These are phyloP conservation scores for Streblospio benedicti DNA, from an alignment of 1,140 invertebrate species.

Conservation along the genomic window DNA sequence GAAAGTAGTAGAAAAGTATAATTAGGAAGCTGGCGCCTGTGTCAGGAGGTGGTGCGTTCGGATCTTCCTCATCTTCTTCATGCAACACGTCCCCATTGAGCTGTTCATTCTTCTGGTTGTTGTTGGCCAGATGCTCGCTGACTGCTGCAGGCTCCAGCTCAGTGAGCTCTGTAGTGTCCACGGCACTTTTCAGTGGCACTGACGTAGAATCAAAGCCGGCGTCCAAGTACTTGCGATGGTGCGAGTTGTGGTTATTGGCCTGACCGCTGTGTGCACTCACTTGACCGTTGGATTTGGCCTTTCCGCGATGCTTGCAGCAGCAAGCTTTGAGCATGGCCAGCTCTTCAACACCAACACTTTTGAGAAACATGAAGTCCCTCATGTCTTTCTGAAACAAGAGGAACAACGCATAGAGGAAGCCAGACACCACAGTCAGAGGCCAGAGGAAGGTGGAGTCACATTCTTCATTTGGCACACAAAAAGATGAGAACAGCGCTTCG, in stretches of 20 bases:
- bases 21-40: slow-evolving; percentile 16
- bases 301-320: not conserved
- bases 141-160: not conserved
- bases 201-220: not conserved
- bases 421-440: slow-evolving; percentile 7
- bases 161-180: not conserved
- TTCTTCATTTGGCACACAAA: slow-evolving; percentile 4
- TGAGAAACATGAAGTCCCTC: slow-evolving; percentile 12
- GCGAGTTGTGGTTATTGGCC: not conserved
- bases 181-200: not conserved
- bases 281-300: not conserved
- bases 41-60: slow-evolving; percentile 3
- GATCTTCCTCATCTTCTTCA: not conserved
- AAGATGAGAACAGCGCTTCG: slow-evolving; percentile 14
- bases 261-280: not conserved
- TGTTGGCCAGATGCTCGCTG: not conserved
- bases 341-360: not conserved
- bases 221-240: not conserved
- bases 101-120: not conserved
- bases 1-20: slow-evolving; percentile 15
- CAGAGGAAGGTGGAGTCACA: slow-evolving; percentile 12
- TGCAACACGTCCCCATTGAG: not conserved
- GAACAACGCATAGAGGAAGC: slow-evolving; percentile 10
- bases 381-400: slow-evolving; percentile 17
- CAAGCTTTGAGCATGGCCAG: not conserved